Evolutionary conservation across 1,140 invertebrate genomes (phyloP).

Genomic region (Subanguina moxae): DNA sequence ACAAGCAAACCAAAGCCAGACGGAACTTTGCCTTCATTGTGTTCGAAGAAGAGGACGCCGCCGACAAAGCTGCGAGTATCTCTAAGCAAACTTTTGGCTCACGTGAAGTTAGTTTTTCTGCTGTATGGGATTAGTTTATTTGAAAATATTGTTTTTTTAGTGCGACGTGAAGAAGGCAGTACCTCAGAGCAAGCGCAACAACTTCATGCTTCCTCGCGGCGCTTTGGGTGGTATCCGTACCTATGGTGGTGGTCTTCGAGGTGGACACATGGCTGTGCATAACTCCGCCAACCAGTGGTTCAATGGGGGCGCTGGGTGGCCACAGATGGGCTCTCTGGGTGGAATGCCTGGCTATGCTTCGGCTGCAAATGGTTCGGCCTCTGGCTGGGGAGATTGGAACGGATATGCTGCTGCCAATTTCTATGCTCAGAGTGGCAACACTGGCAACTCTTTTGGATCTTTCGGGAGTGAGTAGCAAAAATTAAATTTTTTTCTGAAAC

Average conservation of each 20-base stretch:
- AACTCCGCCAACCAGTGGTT: neutral
- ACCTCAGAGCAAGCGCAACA: conserved; percentile 52
- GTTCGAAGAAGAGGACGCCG: conserved; percentile 57
- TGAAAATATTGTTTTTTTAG: conserved; percentile 36
- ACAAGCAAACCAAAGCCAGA: conserved; percentile 53
- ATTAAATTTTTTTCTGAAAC: too few species aligned
- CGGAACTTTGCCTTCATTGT: conserved; percentile 60
- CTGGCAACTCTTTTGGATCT: neutral
- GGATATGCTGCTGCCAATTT: neutral
- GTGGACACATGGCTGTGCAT: conserved; percentile 14
- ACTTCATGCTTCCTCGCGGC: conserved; percentile 27
- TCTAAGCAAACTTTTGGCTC: conserved; percentile 50
- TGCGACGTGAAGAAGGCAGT: conserved; percentile 59
- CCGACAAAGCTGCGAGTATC: conserved; percentile 47
- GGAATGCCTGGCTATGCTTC: neutral
- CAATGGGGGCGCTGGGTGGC: conserved; percentile 14
- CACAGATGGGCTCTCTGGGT: neutral
- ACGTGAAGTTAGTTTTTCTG: conserved; percentile 35
- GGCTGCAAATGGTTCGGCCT: neutral
- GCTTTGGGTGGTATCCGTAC: conserved; percentile 11
- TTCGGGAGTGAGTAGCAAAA: neutral
- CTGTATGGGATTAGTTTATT: neutral
- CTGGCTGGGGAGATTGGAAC: conserved; percentile 1
- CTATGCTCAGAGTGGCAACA: neutral
- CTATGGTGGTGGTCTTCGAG: conserved; percentile 16